Base-by-base conservation (phyloP, 2,888 invertebrate species). In the Drosophila phalerata region DNA sequence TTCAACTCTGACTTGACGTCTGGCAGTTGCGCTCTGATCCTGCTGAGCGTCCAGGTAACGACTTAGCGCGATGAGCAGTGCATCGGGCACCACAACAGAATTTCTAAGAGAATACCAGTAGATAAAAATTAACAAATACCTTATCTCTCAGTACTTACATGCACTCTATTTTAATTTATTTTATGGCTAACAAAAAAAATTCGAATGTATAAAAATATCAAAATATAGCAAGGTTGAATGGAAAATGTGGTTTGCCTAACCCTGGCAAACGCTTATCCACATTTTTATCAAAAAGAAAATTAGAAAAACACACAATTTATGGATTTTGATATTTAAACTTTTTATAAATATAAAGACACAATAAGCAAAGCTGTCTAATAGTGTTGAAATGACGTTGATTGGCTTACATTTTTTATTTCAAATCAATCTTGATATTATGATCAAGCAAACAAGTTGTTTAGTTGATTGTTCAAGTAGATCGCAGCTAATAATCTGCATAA, bases 31-130 rank as follows among this genome's bases (percentile, higher is more conserved):
- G 9, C 15, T 53, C 15, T 13, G 34, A 13, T 52, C 52, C 47
- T 25, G 56, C 15, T 60, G 62, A 28, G 17, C 28, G 6, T 43
- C 34, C 22, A 85, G 19, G 38, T 58, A 69, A 17, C 73, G 64
- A 25, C 6, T 47, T 4, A 83, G n/a, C 5, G 58, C 70, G 13
- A 32, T 3, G 11, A 52, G 48, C 19, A 82, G 42, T 43, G 68
- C 80, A 73, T 70, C 64, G 53, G 80, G 51, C 28, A 72, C 45
- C 49, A 63, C 53, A 25, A 52, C 22, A 25, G 70, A 52, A 38
- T 67, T 65, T 47, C 82, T 82, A 47, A 34, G 11, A 25, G 3
- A 17, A 6, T 37, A 3, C 6, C n/a, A 10, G n/a, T 17, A 30
- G 11, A 11, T 17, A n/a, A 15, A 3, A 32, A 30, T 17, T 5